Percentiles rank a stretch among this genome's conserved stretches.
Evolutionary conservation across 35 echinoderm and acorn worm species (phyloP).

Genomic region (Acanthaster planci): DNA sequence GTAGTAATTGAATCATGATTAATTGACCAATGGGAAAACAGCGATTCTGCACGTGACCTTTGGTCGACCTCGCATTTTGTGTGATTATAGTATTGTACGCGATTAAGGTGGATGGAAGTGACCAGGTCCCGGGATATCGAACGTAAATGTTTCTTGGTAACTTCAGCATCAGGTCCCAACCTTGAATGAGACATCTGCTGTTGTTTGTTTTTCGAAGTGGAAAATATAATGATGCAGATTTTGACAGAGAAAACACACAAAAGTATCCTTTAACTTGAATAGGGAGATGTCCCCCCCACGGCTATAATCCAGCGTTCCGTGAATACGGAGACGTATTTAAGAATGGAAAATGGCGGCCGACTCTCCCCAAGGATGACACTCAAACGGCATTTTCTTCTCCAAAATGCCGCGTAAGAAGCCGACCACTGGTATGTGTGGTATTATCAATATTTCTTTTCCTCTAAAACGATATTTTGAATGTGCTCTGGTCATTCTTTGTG

Average conservation of each 20-base stretch:
- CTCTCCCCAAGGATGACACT: slow-evolving; percentile 31
- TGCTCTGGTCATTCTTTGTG: neutral
- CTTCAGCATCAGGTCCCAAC: neutral
- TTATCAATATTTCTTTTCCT: slow-evolving; percentile 17
- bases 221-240: neutral
- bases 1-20: slow-evolving; percentile 26
- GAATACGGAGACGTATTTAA: slow-evolving; percentile 1
- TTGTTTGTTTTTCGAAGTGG: neutral
- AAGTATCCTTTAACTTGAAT: neutral
- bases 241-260: neutral
- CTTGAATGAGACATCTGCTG: neutral
- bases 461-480: slow-evolving; percentile 3
- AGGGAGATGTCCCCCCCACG: slow-evolving; percentile 7
- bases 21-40: slow-evolving; percentile 15
- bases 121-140: neutral
- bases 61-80: neutral
- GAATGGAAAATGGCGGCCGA: slow-evolving; percentile 43
- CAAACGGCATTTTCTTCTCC: slow-evolving; percentile 45
- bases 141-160: neutral
- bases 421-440: slow-evolving; percentile 24
- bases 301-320: neutral
- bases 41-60: slow-evolving; percentile 9
- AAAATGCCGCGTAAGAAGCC: slow-evolving; percentile 58
- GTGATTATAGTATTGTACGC: slow-evolving; percentile 2
- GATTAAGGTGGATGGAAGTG: neutral